Conservation (phyloP, 2,888 invertebrate species). For the Nymphalis c-album region DNA sequence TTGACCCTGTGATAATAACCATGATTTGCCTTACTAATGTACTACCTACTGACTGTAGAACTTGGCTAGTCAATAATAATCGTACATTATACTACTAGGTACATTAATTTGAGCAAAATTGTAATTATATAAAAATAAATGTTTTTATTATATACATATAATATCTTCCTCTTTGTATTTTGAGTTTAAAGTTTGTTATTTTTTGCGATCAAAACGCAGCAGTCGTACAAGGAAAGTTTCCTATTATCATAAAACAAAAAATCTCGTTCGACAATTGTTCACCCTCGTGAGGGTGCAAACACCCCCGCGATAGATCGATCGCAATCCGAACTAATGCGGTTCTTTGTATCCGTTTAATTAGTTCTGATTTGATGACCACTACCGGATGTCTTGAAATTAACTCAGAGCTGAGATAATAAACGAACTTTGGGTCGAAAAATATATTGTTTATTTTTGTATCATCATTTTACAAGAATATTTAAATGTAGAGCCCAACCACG, state of each 20-base stretch:
- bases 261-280: constrained; percentile 21
- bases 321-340: neutral
- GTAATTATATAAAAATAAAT: no score
- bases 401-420: neutral
- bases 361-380: constrained; percentile 39
- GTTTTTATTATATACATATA: no score
- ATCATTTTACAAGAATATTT: no score
- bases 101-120: no score
- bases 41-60: no score
- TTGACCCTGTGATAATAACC: no score
- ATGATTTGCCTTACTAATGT: no score
- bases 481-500: no score
- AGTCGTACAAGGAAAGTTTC: constrained; percentile 23
- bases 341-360: constrained; percentile 33
- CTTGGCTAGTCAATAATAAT: no score
- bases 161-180: neutral
- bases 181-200: neutral
- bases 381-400: neutral
- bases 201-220: constrained; percentile 9
- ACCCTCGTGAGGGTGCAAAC: constrained; percentile 17
- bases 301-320: constrained; percentile 25
- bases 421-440: neutral
- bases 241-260: constrained; percentile 35
- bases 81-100: no score
- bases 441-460: no score